Evolutionary conservation across 2,797 vertebrate genomes (phyloP).

Genomic region (Ctenochaetus hawaiiensis): DNA sequence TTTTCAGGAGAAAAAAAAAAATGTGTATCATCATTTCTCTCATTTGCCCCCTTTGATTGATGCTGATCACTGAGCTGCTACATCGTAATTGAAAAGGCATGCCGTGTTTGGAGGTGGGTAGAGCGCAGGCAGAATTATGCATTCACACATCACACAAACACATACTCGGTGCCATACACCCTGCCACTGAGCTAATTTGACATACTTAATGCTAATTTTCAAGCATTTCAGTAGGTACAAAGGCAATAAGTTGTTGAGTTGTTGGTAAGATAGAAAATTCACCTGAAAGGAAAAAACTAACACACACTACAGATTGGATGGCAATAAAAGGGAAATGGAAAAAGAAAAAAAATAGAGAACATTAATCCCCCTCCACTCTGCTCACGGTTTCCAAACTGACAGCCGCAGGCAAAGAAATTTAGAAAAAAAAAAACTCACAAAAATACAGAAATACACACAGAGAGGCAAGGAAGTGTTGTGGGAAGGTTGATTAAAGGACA

Average conservation of each 20-base stretch:
- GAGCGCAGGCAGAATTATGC: conserved; percentile 7
- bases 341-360: conserved; percentile 1
- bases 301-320: not conserved
- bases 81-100: conserved; percentile 45
- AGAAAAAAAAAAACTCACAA: not conserved
- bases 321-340: conserved; percentile 10
- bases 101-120: conserved; percentile 30
- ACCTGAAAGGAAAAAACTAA: conserved; percentile 8
- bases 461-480: not conserved
- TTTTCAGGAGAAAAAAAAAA: conserved; percentile 38
- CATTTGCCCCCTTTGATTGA: conserved; percentile 54
- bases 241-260: conserved; percentile 7
- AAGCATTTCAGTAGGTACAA: conserved; percentile 11
- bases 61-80: conserved; percentile 55
- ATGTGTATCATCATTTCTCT: conserved; percentile 45
- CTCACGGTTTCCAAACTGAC: conserved; percentile 28
- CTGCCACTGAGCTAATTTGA: conserved; percentile 19
- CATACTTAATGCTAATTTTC: conserved; percentile 21
- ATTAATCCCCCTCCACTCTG: conserved; percentile 26
- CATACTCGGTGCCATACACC: not conserved
- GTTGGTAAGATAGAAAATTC: conserved; percentile 8
- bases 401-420: conserved; percentile 18
- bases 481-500: conserved; percentile 40
- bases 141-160: conserved; percentile 21
- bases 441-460: conserved; percentile 3